Conservation (phyloP, 2,113 vertebrate genomes). For the Podarcis cretensis region DNA sequence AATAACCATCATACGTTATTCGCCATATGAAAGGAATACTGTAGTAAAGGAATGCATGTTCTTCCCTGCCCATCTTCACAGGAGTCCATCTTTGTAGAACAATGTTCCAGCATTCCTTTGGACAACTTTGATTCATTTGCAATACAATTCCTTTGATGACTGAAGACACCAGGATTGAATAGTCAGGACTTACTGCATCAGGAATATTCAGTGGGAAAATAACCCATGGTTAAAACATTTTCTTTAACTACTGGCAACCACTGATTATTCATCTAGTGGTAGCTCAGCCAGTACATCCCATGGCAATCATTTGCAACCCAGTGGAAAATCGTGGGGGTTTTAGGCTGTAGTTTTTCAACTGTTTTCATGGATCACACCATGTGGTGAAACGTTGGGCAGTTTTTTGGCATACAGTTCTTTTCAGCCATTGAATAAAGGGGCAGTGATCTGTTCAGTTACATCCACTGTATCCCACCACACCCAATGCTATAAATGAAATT, state of each 20-base stretch:
- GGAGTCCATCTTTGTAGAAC: background rate
- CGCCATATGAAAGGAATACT: conserved; percentile 30
- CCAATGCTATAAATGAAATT: too few relatives aligned
- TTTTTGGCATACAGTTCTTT: too few relatives aligned
- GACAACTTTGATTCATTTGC: background rate
- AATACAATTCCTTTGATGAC: background rate
- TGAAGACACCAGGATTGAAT: background rate
- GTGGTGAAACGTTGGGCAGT: too few relatives aligned
- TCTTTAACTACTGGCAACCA: background rate
- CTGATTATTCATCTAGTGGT: background rate
- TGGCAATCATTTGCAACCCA: background rate
- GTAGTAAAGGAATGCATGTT: conserved; percentile 23
- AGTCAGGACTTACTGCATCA: background rate
- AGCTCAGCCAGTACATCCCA: background rate
- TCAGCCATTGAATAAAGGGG: too few relatives aligned
- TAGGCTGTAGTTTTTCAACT: too few relatives aligned
- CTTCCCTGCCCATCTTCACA: background rate
- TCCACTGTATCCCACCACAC: too few relatives aligned
- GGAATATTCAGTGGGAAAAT: background rate
- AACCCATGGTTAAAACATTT: background rate
- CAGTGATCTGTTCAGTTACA: too few relatives aligned
- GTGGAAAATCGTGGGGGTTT: too few relatives aligned
- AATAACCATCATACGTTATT: conserved; percentile 48
- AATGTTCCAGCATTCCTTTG: background rate
- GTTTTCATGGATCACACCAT: too few relatives aligned